Evolutionary conservation across 2,113 vertebrate species (phyloP).

Genomic region (Petroica traversi): DNA sequence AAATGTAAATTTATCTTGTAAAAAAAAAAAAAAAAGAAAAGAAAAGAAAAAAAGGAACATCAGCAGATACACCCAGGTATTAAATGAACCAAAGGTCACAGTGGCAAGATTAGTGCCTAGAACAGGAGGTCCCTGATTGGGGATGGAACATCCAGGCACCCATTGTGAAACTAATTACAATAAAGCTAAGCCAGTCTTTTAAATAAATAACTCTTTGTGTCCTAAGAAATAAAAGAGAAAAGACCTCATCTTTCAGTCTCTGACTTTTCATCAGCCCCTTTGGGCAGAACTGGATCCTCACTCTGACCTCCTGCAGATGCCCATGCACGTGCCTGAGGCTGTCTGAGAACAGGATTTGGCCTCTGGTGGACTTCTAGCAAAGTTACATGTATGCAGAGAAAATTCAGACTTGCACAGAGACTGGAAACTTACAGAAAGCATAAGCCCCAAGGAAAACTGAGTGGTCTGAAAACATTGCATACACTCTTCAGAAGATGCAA

Average conservation of each 20-base stretch:
- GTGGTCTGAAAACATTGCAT: background rate
- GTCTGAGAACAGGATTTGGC: background rate
- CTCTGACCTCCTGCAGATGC: background rate
- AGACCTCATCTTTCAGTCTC: constrained; percentile 2
- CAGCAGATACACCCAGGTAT: constrained; percentile 32
- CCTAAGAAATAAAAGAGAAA: constrained; percentile 32
- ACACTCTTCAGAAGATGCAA: background rate
- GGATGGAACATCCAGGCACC: constrained; percentile 16
- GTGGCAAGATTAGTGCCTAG: background rate
- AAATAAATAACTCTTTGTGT: constrained; percentile 51
- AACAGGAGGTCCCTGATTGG: background rate
- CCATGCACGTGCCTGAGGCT: background rate
- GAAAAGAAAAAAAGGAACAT: background rate
- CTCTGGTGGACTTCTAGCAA: background rate
- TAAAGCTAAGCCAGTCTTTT: background rate
- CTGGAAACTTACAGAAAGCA: background rate
- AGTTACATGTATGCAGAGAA: background rate
- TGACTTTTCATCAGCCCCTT: background rate
- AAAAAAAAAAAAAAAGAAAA: background rate
- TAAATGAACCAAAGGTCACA: constrained; percentile 14
- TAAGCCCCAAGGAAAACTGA: background rate
- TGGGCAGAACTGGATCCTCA: background rate
- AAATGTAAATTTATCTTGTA: constrained; percentile 51
- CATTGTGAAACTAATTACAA: constrained; percentile 42
- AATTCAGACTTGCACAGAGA: background rate